Evolutionary conservation across 2,888 invertebrate genomes (phyloP), one percentile per base, ranked within the genome.

Genomic region (Meteorus cinctellus): DNA sequence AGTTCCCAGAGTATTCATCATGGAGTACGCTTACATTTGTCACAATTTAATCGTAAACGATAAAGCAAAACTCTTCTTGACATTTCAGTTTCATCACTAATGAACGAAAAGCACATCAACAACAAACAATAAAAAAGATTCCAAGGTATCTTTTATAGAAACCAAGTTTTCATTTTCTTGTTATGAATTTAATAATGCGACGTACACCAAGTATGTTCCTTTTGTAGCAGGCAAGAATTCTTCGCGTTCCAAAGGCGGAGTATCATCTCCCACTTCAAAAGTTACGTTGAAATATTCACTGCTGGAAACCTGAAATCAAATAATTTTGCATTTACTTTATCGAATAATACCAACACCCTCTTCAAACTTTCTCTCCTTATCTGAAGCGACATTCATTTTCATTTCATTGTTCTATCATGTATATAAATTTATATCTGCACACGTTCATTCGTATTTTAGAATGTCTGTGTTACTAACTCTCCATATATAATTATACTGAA

Each of bases 211-310:
- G 78, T 92, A 92, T 76, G 92, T 91, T 84, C 94, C 94, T 85
- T 93, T 93, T 75, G 92, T 91, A 12, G 93, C 94, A 27, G 94
- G 93, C 81, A 94, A 91, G 86, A 94, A 93, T 88, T 94, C 93
- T 80, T 93, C 92, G 51, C 91, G 91, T 68, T 89, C 92, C 88
- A 90, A 90, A 83, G 88, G 89, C 86, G 90, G 92, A 48, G 89
- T 86, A 81, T 92, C 92, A 76, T 91, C 86, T 65, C 91, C 90
- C n/a, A 92, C 90, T 85, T 94, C 94, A 89, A 94, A 94, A 87
- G 92, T 92, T 78, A 94, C 93, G 83, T 93, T 93, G 89, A 94
- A 94, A 87, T 93, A 94, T 85, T 94, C 94, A 82, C 94, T 94
- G 88, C 94, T 94, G 72, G 94, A 93, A 86, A 93, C 93, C 94